A percentile compares a stretch with the other conserved stretches of the same genome.
Evolutionary conservation across 2,113 vertebrate genomes (phyloP).

Genomic region (Copsychus sechellarum): DNA sequence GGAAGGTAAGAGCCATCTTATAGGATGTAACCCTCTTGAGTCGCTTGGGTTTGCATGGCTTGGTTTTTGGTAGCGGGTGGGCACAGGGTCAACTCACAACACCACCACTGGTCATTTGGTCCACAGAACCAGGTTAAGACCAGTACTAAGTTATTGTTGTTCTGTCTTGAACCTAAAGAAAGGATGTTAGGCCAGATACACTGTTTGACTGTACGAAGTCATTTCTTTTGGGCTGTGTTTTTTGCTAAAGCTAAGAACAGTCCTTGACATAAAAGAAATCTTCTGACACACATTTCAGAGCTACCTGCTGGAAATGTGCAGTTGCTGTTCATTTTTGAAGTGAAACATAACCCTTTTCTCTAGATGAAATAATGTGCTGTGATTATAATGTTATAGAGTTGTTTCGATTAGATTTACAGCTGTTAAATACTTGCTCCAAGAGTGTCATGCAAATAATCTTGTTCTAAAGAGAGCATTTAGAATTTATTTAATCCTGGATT

Average conservation of each 20-base stretch:
- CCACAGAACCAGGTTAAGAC: neutral
- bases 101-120: neutral
- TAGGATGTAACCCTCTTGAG: neutral
- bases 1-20: neutral
- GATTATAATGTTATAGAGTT: neutral
- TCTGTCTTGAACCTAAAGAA: neutral
- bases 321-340: neutral
- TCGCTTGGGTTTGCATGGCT: neutral
- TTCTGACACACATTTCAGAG: neutral
- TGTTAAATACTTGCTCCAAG: neutral
- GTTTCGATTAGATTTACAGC: neutral
- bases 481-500: neutral
- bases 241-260: neutral
- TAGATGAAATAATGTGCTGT: neutral
- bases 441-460: neutral
- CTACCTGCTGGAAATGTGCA: neutral
- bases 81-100: neutral
- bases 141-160: neutral
- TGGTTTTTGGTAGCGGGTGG: fast-evolving
- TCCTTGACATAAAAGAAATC: neutral
- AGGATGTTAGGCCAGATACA: neutral
- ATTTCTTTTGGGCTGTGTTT: neutral
- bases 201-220: neutral
- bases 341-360: neutral
- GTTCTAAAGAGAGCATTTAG: neutral